Conservation (phyloP, 2,888 invertebrate species). For the Cistogaster globosa region DNA sequence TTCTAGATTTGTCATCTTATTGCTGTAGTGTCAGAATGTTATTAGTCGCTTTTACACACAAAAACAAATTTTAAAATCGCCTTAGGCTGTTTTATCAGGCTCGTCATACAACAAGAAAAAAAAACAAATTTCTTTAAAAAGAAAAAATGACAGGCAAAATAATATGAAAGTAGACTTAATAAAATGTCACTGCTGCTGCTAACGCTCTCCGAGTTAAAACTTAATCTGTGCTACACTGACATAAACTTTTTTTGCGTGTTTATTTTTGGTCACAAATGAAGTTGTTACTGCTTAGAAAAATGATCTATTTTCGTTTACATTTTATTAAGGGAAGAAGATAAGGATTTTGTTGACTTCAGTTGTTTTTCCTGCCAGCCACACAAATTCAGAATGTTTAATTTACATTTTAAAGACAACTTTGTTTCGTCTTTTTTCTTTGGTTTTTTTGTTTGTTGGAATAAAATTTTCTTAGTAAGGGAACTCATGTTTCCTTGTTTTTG, state of each 20-base stretch:
- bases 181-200: slow-evolving; percentile 31
- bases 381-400: slow-evolving; percentile 20
- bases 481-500: background rate
- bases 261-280: slow-evolving; percentile 20
- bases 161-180: slow-evolving; percentile 34
- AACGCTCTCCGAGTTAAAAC: background rate
- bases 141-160: slow-evolving; percentile 28
- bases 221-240: slow-evolving; percentile 12
- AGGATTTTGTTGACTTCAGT: background rate
- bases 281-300: slow-evolving; percentile 14
- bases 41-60: slow-evolving; percentile 46
- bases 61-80: slow-evolving; percentile 47
- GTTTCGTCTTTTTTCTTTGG: background rate
- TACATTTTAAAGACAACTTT: slow-evolving; percentile 51
- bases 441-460: background rate
- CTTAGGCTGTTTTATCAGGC: slow-evolving; percentile 51
- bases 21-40: slow-evolving; percentile 43
- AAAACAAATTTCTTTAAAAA: background rate
- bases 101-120: slow-evolving; percentile 1
- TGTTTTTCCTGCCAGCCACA: too few species aligned
- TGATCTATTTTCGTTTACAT: slow-evolving; percentile 32
- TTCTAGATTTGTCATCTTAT: slow-evolving; percentile 29
- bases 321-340: background rate
- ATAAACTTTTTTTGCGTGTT: background rate
- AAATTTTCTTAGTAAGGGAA: background rate